Base-by-base conservation (phyloP, 2,113 vertebrate genomes). In the Tragelaphus buxtoni region DNA sequence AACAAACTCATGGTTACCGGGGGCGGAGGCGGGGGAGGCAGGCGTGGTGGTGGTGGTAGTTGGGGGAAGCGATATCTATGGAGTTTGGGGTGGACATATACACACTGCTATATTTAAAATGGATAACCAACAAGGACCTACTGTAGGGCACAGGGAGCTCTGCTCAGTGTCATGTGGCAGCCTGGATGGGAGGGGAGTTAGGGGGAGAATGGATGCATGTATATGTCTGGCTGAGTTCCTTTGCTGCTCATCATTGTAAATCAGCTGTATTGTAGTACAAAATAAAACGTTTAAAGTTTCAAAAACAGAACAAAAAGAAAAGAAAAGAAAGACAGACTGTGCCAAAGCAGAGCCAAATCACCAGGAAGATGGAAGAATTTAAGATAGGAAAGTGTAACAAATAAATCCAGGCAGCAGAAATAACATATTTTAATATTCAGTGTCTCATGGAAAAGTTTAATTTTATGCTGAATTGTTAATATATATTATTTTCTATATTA, bases 311-410 rank as follows among this genome's bases (percentile, higher is more conserved):
- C 63, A 12, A 11, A 39, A 69, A 11, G 18, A 3, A 39, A 69
- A 11, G 18, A 3, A n/a, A 22, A 16, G 17, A 60, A 51, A 47
- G 32, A 7, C 5, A 77, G 9, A 14, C 1, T 24, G 4, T 10
- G 4, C 2, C 9, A 12, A 1, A 55, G 8, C 2, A 77, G 3
- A 83, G 7, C 0, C 20, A 14, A 10, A 9, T 49, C 51, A 11
- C 20, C 8, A 65, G 55, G 12, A 63, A 55, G 42, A 9, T 1
- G 3, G 20, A 26, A 7, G 4, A 17, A 24, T 47, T 55, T 24
- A 83, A 42, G 22, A n/a, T 28, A n/a, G 30, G 32, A 55, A 24
- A 53, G 42, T 47, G 13, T 8, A 77, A 13, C 12, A 18, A 82
- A 91, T 35, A 3, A 18, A 4, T 88, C 60, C 8, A 81, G 51